Evolutionary conservation across 2,888 invertebrate genomes (phyloP), one percentile per base, ranked within the genome.

Genomic region (Amphipoea oculea): DNA sequence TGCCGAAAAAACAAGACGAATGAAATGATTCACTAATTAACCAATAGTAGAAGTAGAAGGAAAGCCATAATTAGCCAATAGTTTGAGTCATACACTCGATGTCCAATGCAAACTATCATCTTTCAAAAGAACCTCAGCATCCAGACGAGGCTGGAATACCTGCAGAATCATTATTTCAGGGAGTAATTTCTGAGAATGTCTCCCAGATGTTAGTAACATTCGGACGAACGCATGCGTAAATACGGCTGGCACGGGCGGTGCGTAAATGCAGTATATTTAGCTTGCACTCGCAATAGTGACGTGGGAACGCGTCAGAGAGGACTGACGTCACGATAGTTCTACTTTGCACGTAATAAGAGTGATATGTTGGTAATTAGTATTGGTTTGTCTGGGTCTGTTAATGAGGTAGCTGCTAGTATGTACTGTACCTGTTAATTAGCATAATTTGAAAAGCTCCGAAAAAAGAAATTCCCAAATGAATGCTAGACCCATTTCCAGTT

Each of bases 181-280:
- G 11, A 54, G 62, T 70, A 60, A 69, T 73, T 86, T 82, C 63
- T 66, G 40, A 68, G 48, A 76, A 79, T 65, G 69, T 68, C 36
- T 79, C 68, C 71, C 74, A 83, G 72, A 83, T 83, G 78, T 67
- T 73, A 40, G 57, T 79, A 76, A 81, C 76, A 73, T 78, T 71
- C 80, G 73, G 67, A 78, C 66, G 68, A 79, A 84, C 73, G 76
- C 73, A 83, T 88, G 84, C 84, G 82, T 20, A 20, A 36, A 62
- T 40, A 40, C n/a, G 60, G 63, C 89, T 88, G 88, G 91, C 91
- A 85, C 80, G 42, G 74, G 60, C 75, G 72, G 79, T 77, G 73
- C 81, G 84, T 84, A 79, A 68, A 77, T 83, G 75, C 83, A 76
- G 85, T 88, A 86, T 83, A 89, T 85, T 91, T 91, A 90, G 90